These are phyloP conservation scores for Bombyx huttoni DNA, from an alignment of 2,888 invertebrate species.

Conservation along the genomic window DNA sequence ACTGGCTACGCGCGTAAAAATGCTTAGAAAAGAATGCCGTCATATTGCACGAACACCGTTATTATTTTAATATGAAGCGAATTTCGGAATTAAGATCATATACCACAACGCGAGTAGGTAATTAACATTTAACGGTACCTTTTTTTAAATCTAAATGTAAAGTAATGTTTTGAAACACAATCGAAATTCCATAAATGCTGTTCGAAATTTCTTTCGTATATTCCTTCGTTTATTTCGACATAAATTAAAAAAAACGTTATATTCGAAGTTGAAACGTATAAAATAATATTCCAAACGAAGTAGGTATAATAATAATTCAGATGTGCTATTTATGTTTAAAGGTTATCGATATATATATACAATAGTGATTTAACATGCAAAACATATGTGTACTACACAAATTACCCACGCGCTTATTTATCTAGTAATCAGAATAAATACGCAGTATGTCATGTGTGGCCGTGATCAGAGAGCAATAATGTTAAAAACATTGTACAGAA, in stretches of 20 bases:
- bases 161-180: not conserved
- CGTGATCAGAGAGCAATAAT: no score
- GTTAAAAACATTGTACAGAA: no score
- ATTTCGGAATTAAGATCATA: slow-evolving; percentile 22
- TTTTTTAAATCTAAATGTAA: slow-evolving; percentile 9
- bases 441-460: no score
- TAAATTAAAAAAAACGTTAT: not conserved
- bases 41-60: not conserved
- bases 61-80: slow-evolving; percentile 2
- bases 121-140: slow-evolving; percentile 21
- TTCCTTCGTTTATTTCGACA: slow-evolving; percentile 5
- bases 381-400: no score
- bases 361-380: no score
- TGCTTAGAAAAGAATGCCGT: not conserved
- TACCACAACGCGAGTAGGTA: slow-evolving; percentile 11
- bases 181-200: not conserved
- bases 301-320: no score
- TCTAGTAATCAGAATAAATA: no score
- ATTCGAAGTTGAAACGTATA: no score
- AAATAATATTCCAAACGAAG: no score
- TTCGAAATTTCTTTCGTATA: slow-evolving; percentile 2
- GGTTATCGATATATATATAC: no score
- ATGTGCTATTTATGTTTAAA: no score
- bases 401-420: no score
- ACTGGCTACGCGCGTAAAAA: slow-evolving; percentile 4